Conservation (phyloP, 2,797 vertebrate genomes). For the Thalassophryne amazonica region DNA sequence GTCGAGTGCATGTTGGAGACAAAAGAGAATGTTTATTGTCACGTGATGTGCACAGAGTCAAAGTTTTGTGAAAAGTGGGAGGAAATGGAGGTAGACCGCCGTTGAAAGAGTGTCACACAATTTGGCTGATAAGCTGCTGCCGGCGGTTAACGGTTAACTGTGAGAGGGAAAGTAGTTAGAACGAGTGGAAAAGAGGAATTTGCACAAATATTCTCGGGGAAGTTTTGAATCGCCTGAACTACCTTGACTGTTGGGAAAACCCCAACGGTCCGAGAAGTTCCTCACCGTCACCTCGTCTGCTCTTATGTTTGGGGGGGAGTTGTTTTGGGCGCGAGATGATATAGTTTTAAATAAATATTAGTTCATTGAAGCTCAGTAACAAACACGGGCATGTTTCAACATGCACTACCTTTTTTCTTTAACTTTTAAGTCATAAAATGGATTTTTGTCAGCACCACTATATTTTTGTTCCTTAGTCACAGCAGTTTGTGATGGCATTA, state of each 20-base stretch:
- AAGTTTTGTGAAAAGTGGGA: slow-evolving; percentile 20
- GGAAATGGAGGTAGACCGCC: slow-evolving; percentile 36
- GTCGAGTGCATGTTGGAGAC: too few relatives aligned
- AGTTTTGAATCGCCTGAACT: slow-evolving; percentile 14
- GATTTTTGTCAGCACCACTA: too few relatives aligned
- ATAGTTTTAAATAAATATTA: background rate
- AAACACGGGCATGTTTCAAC: too few relatives aligned
- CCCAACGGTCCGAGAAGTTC: background rate
- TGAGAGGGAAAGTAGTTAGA: slow-evolving; percentile 1
- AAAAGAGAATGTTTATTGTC: background rate
- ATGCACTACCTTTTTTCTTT: too few relatives aligned
- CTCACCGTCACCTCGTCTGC: background rate
- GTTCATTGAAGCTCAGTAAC: too few relatives aligned
- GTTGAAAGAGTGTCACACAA: slow-evolving; percentile 8
- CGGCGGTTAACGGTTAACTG: slow-evolving; percentile 55
- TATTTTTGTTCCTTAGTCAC: too few relatives aligned
- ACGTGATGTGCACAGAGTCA: background rate
- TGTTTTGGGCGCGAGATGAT: background rate
- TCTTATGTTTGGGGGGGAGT: background rate
- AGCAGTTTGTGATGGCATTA: too few relatives aligned
- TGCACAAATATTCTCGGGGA: slow-evolving; percentile 23
- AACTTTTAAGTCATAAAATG: too few relatives aligned
- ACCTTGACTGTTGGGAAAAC: slow-evolving; percentile 10
- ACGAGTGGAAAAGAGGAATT: slow-evolving; percentile 10
- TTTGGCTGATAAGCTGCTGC: slow-evolving; percentile 44